Evolutionary conservation across 2,888 invertebrate species (phyloP), one percentile per base, ranked within the genome.

Genomic region (Anagyrus pseudococci): DNA sequence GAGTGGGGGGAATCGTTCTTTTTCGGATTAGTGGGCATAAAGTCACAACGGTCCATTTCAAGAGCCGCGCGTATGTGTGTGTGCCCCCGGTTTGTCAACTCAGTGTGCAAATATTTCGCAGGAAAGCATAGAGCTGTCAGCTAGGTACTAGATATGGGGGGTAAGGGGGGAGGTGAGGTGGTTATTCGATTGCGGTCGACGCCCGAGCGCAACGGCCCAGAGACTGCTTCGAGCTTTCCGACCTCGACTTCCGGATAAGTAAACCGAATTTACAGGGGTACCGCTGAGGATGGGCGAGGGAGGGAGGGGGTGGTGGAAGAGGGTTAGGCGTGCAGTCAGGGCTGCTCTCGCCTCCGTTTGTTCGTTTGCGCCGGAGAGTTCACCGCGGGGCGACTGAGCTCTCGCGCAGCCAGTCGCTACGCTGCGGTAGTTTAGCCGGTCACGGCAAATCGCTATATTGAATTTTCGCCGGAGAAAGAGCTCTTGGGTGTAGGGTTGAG

Each of bases 151-250:
- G n/a, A n/a, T n/a, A n/a, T n/a, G n/a, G 29, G 29, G 29, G 29
- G 6, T 10, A 10, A 29, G 29, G 29, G 29, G 29, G 4, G 10
- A 29, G 53, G n/a, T n/a, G n/a, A n/a, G n/a, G n/a, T n/a, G 53
- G 55, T 67, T 64, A 78, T 77, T 77, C 76, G 75, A 76, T 78
- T 77, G 75, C 72, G 76, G 75, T 73, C 69, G 73, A 69, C 70
- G 69, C 63, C 66, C 61, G 70, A 67, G 68, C 58, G 59, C 59
- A 68, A 67, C 67, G 50, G 62, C 67, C 65, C 29, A 52, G 53
- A n/a, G n/a, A n/a, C n/a, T n/a, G n/a, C 41, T 19, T n/a, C 29
- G 46, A 44, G 48, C 40, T 29, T 49, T 52, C 68, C 64, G 69
- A 66, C 68, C 63, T 64, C 62, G 73, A 73, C 74, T 75, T 74